Percentiles rank a stretch among this genome's conserved stretches.
These are phyloP conservation scores for Spodoptera litura DNA, from an alignment of 1,140 invertebrate species.

Conservation along the genomic window DNA sequence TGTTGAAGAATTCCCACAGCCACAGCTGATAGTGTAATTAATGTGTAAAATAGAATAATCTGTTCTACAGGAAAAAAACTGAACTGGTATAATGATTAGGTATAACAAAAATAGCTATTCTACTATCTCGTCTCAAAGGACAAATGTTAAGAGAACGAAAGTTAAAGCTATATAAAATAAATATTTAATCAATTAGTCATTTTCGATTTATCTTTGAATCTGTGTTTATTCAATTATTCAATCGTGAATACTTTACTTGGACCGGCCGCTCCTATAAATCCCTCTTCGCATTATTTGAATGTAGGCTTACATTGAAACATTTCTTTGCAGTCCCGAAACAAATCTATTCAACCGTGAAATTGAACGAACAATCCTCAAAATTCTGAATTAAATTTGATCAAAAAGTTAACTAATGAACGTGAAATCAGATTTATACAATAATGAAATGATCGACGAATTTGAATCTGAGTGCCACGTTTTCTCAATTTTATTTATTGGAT, in stretches of 20 bases:
- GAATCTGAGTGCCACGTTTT: conserved; percentile 26
- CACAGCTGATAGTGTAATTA: not conserved
- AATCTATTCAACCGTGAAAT: conserved; percentile 79
- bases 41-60: not conserved
- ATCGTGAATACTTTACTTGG: conserved; percentile 66
- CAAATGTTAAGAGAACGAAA: not conserved
- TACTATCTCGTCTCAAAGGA: not conserved
- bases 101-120: not conserved
- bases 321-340: conserved; percentile 76
- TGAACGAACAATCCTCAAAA: conserved; percentile 75
- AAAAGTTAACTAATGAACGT: conserved; percentile 77
- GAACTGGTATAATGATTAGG: too few species aligned
- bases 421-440: conserved; percentile 65
- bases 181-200: conserved; percentile 58
- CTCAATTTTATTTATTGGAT: not conserved
- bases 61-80: not conserved
- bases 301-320: conserved; percentile 79
- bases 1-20: too few species aligned
- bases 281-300: conserved; percentile 73
- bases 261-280: conserved; percentile 68
- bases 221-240: conserved; percentile 59
- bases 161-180: conserved; percentile 11
- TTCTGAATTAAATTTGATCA: conserved; percentile 77
- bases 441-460: conserved; percentile 53
- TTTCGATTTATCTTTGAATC: conserved; percentile 65